These are phyloP conservation scores for Holcopasites calliopsidis DNA, from an alignment of 1,140 invertebrate genomes.

Conservation along the genomic window DNA sequence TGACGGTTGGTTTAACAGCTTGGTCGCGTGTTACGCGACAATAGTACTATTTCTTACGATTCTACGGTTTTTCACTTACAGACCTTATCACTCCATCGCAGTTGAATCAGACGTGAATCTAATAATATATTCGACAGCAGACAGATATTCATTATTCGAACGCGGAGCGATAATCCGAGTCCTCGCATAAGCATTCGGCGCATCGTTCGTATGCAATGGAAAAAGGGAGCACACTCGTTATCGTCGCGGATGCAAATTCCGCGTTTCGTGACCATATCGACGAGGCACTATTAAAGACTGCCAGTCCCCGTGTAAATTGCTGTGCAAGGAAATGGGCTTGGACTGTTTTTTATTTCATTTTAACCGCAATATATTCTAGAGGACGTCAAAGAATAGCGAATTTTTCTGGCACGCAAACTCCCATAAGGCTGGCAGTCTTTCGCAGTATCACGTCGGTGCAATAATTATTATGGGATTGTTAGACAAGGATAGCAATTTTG, in stretches of 20 bases:
- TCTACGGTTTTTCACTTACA: neutral
- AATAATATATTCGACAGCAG: neutral
- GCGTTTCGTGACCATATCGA: neutral
- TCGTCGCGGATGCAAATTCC: neutral
- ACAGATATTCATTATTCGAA: neutral
- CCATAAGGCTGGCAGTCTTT: too few relatives aligned
- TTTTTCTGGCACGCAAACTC: too few relatives aligned
- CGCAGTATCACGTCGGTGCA: too few relatives aligned
- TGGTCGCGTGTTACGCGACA: neutral
- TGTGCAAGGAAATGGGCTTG: too few relatives aligned
- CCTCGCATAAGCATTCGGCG: too few relatives aligned
- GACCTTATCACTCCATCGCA: conserved; percentile 10
- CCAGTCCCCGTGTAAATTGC: too few relatives aligned
- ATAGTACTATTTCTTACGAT: neutral
- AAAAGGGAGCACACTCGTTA: neutral
- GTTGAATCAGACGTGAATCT: neutral
- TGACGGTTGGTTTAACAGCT: conserved; percentile 10
- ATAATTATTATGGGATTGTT: too few relatives aligned
- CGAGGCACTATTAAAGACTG: too few relatives aligned
- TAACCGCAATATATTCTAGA: too few relatives aligned
- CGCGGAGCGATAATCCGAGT: neutral
- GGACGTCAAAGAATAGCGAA: too few relatives aligned
- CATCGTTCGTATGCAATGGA: neutral
- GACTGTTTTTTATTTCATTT: too few relatives aligned
- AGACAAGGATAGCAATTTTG: too few relatives aligned